Percentiles rank a stretch among this genome's conserved stretches.
phyloP scores from a whole-genome alignment of 2,113 vertebrate genomes.

The Calonectris borealis region DNA sequence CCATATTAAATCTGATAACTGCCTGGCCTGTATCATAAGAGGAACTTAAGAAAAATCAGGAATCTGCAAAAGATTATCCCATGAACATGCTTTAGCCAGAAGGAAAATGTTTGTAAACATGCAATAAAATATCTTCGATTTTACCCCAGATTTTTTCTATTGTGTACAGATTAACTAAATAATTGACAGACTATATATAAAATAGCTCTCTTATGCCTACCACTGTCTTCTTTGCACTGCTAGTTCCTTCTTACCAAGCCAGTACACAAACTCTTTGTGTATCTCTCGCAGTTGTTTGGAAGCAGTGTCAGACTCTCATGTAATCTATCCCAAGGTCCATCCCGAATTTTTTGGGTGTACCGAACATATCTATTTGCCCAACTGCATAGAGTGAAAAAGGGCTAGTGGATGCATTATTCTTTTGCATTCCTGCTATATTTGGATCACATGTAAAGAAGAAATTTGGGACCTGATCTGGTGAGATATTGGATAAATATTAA shows the following conservation, averaged over 20 bases:
- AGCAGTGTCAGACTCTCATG: not conserved
- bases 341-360: not conserved
- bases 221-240: not conserved
- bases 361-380: fast-evolving
- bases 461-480: fast-evolving
- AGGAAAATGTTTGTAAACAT: not conserved
- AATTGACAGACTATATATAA: not conserved
- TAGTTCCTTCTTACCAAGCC: not conserved
- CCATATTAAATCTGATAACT: not conserved
- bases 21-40: not conserved
- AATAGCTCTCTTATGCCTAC: not conserved
- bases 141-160: not conserved
- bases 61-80: not conserved
- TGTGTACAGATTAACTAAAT: not conserved
- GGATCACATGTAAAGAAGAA: not conserved
- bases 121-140: not conserved
- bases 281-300: fast-evolving
- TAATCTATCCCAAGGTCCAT: not conserved
- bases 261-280: not conserved
- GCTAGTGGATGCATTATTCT: not conserved
- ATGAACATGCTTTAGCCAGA: not conserved
- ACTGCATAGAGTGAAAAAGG: not conserved
- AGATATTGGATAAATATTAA: not conserved
- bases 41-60: not conserved
- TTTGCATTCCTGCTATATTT: not conserved